Conservation (phyloP, 2,888 invertebrate genomes). For the Agrotis ipsilon region DNA sequence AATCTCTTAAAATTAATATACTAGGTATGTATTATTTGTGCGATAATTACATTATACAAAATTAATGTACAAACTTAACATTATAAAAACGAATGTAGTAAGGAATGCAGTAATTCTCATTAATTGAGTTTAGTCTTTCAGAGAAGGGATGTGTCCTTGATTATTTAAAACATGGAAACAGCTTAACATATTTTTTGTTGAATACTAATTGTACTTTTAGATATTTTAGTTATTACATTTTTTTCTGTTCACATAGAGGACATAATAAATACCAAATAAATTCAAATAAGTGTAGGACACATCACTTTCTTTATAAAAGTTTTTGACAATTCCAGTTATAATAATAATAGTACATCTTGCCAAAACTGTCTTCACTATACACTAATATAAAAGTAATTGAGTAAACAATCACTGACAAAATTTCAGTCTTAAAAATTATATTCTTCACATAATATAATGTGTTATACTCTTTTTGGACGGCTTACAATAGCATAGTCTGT, state of each 20-base stretch:
- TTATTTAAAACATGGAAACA: not conserved
- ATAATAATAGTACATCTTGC: conserved; percentile 20
- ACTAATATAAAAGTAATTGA: conserved; percentile 68
- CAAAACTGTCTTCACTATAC: conserved; percentile 46
- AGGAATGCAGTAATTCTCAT: conserved; percentile 80
- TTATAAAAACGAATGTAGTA: conserved; percentile 66
- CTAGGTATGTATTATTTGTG: conserved; percentile 67
- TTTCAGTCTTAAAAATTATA: conserved; percentile 78
- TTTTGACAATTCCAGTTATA: conserved; percentile 11
- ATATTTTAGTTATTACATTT: not conserved
- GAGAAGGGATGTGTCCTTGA: conserved; percentile 23
- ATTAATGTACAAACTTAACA: conserved; percentile 61
- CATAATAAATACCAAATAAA: not conserved
- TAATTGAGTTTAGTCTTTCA: conserved; percentile 47
- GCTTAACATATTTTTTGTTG: too few relatives aligned
- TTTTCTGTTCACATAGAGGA: not conserved
- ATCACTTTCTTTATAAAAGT: conserved; percentile 15
- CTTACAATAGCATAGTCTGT: conserved; percentile 96
- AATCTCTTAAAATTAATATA: conserved; percentile 71
- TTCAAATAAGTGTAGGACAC: conserved; percentile 10
- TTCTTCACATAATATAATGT: conserved; percentile 51
- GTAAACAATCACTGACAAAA: conserved; percentile 75
- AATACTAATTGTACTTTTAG: too few relatives aligned
- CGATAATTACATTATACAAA: conserved; percentile 61
- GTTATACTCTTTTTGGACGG: conserved; percentile 95